Evolutionary conservation across 1,140 invertebrate species (phyloP).

Genomic region (Magallana gigas): DNA sequence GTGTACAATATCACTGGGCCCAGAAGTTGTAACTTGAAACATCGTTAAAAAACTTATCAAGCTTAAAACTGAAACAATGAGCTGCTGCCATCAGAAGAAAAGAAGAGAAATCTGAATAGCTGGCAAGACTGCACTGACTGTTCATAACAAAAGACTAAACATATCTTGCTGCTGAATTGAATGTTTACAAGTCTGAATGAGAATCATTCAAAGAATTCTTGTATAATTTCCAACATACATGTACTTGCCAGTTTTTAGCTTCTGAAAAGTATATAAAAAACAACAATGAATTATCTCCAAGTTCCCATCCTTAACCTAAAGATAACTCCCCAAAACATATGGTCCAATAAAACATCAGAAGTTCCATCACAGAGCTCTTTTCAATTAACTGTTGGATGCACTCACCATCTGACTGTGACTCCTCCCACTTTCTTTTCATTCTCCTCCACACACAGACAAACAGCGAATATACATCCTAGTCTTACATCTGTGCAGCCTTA

Average conservation of each 20-base stretch:
- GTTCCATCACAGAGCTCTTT: background rate
- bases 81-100: background rate
- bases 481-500: background rate
- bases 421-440: constrained; percentile 12
- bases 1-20: background rate
- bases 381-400: background rate
- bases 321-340: too few species aligned
- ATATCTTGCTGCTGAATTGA: too few species aligned
- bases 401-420: background rate
- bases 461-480: too few species aligned
- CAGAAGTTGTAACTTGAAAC: background rate
- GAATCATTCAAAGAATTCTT: too few species aligned
- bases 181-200: too few species aligned
- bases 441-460: background rate
- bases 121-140: background rate
- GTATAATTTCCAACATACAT: too few species aligned
- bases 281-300: too few species aligned
- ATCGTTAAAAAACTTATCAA: background rate
- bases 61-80: background rate
- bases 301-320: too few species aligned
- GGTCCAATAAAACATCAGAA: too few species aligned
- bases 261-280: too few species aligned
- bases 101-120: background rate
- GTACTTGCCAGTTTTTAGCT: too few species aligned
- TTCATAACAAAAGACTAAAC: too few species aligned